A percentile compares a stretch with the other conserved stretches of the same genome.
Evolutionary conservation across 1,140 invertebrate species (phyloP).

Genomic region (Bilobella aurantiaca): DNA sequence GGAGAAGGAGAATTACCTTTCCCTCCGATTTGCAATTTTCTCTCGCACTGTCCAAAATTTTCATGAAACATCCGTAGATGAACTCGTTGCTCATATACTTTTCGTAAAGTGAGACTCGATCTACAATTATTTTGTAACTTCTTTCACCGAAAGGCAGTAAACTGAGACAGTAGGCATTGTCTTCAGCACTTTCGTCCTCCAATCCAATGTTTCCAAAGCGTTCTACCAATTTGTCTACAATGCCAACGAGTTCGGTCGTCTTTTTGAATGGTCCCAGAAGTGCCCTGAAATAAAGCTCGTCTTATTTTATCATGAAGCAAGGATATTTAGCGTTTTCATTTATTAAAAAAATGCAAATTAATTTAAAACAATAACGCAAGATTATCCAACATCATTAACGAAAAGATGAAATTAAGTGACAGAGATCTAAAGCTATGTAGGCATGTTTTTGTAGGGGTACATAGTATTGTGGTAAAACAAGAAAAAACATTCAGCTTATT

Average conservation of each 20-base stretch:
- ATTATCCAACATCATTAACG: background rate
- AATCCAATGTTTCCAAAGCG: constrained; percentile 13
- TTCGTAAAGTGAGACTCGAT: constrained; percentile 13
- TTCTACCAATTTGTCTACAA: constrained; percentile 24
- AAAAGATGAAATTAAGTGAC: background rate
- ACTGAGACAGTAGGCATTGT: constrained; percentile 23
- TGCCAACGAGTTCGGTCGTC: constrained; percentile 15
- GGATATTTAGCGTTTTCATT: background rate
- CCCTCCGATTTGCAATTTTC: constrained; percentile 18
- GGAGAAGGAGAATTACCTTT: too few relatives aligned
- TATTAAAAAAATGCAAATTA: too few relatives aligned
- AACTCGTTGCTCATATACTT: constrained; percentile 23
- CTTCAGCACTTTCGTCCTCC: constrained; percentile 6
- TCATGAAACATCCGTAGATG: constrained; percentile 14
- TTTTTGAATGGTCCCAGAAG: constrained; percentile 23
- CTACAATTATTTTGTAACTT: constrained; percentile 22
- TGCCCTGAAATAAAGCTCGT: constrained; percentile 12
- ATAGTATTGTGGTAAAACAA: too few relatives aligned
- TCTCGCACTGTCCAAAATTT: constrained; percentile 14
- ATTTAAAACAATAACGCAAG: too few relatives aligned
- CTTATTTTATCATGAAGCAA: background rate
- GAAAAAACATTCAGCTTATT: background rate
- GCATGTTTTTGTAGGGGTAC: too few relatives aligned
- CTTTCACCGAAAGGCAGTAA: constrained; percentile 22
- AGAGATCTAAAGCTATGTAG: too few relatives aligned